Conservation (phyloP, 1,140 invertebrate genomes). For the Hydropsyche tenuis region DNA sequence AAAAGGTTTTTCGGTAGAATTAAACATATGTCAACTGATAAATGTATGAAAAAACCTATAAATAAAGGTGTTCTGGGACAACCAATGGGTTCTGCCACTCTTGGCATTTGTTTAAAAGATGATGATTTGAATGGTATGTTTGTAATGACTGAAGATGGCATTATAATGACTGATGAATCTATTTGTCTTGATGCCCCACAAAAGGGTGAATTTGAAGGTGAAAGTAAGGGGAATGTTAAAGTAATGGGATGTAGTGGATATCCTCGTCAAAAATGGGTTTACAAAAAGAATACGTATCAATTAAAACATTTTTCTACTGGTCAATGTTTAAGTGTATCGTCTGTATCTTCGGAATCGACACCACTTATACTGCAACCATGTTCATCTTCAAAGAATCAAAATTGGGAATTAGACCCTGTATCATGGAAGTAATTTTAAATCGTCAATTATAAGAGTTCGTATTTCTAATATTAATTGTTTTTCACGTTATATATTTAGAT, state of each 20-base stretch:
- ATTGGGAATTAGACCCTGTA: conserved; percentile 45
- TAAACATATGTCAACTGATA: conserved; percentile 50
- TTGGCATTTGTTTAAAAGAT: conserved; percentile 63
- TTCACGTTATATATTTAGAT: no score
- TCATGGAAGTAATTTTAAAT: conserved; percentile 41
- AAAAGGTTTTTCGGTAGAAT: conserved; percentile 68
- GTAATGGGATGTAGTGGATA: conserved; percentile 49
- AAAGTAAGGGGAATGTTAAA: conserved; percentile 38
- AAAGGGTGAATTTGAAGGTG: conserved; percentile 42
- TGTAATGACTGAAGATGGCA: conserved; percentile 71
- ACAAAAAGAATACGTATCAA: conserved; percentile 36
- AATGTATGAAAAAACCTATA: conserved; percentile 69
- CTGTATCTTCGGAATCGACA: neutral
- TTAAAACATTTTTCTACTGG: conserved; percentile 42
- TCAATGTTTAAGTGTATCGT: conserved; percentile 34
- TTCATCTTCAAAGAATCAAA: conserved; percentile 27
- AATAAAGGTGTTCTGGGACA: conserved; percentile 68
- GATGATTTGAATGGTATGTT: conserved; percentile 74
- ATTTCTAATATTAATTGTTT: no score
- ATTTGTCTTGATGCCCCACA: conserved; percentile 48
- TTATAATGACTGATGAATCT: conserved; percentile 48
- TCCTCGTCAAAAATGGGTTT: conserved; percentile 43
- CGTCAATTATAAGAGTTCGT: conserved; percentile 1
- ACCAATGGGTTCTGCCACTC: conserved; percentile 63
- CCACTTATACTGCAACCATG: conserved; percentile 27